phyloP scores from a whole-genome alignment of 2,113 vertebrate species.

The Urocitellus parryii region DNA sequence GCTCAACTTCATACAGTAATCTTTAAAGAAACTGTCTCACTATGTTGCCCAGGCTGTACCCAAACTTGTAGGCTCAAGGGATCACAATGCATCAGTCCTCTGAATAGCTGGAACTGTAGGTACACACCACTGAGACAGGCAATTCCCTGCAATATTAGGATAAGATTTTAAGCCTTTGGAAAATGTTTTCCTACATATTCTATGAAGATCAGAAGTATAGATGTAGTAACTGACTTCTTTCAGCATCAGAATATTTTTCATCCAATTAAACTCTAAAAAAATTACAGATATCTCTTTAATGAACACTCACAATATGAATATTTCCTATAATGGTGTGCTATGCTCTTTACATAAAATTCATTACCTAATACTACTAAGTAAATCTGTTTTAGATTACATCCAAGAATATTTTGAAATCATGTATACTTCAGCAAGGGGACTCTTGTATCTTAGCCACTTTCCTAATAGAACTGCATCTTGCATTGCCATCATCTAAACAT shows the following conservation, averaged over 20 bases:
- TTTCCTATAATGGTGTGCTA: background rate
- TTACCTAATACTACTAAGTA: background rate
- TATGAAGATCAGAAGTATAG: background rate
- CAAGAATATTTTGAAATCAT: background rate
- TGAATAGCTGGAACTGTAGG: background rate
- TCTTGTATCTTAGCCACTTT: background rate
- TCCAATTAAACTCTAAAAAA: slow-evolving; percentile 8
- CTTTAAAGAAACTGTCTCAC: background rate
- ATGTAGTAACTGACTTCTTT: background rate
- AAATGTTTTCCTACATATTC: background rate
- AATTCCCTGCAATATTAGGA: background rate
- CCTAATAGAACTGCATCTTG: background rate
- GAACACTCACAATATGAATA: slow-evolving; percentile 32
- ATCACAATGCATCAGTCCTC: background rate
- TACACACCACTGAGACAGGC: too few relatives aligned
- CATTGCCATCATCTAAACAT: background rate
- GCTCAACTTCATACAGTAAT: too few relatives aligned
- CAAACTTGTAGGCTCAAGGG: background rate
- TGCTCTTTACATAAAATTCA: background rate
- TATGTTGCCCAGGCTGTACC: background rate
- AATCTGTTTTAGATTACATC: background rate
- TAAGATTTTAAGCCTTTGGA: background rate
- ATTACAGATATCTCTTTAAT: background rate
- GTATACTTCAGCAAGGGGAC: background rate
- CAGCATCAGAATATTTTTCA: slow-evolving; percentile 29